Evolutionary conservation across 2,113 vertebrate genomes (phyloP).

Genomic region (Muntiacus reevesi): DNA sequence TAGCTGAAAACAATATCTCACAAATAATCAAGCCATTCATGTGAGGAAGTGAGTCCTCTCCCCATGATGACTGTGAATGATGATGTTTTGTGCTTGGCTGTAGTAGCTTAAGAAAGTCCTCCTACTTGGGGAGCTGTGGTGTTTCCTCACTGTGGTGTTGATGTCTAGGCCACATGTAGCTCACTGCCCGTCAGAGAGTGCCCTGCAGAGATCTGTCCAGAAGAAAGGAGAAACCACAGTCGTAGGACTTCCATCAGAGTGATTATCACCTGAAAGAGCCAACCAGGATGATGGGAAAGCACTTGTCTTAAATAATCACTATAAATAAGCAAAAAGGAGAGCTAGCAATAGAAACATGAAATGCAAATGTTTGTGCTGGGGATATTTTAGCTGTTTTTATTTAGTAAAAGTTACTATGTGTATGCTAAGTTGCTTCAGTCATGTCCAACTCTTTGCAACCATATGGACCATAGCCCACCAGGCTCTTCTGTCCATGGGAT

Average conservation of each 20-base stretch:
- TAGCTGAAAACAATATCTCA: neutral
- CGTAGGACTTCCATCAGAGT: neutral
- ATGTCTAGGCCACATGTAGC: neutral
- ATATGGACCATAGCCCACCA: neutral
- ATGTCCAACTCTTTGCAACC: neutral
- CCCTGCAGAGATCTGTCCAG: neutral
- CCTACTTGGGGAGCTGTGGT: neutral
- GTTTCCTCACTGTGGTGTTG: neutral
- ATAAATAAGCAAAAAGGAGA: neutral
- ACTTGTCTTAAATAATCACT: neutral
- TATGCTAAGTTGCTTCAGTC: neutral
- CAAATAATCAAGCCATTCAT: neutral
- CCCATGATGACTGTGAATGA: neutral
- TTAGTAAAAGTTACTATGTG: neutral
- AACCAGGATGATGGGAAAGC: neutral
- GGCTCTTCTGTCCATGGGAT: neutral
- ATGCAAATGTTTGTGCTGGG: neutral
- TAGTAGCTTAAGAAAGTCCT: neutral
- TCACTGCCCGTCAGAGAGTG: rapidly evolving
- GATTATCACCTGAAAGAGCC: neutral
- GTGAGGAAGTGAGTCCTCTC: neutral
- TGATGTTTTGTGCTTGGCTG: neutral
- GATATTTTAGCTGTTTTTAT: neutral
- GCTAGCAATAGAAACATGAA: neutral
- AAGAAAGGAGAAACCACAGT: neutral